Evolutionary conservation across 2,888 invertebrate genomes (phyloP).

Genomic region (Trilocha varians): DNA sequence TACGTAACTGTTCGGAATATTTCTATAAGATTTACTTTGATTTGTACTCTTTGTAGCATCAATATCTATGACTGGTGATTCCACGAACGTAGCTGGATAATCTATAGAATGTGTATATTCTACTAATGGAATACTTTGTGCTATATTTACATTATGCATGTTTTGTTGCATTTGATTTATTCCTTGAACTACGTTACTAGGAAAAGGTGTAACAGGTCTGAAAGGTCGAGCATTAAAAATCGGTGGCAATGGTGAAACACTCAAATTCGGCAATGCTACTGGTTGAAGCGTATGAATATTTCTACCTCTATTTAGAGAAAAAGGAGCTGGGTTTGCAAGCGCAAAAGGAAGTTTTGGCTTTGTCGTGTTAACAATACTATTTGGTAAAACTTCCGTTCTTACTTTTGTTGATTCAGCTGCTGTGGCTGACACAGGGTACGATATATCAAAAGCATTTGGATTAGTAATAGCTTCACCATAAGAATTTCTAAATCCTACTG

Average conservation of each 20-base stretch:
- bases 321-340: constrained; percentile 58
- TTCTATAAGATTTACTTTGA: constrained; percentile 52
- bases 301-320: constrained; percentile 55
- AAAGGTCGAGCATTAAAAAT: constrained; percentile 77
- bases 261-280: constrained; percentile 78
- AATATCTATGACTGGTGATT: constrained; percentile 79
- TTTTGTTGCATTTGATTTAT: constrained; percentile 41
- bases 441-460: constrained; percentile 39
- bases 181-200: constrained; percentile 35
- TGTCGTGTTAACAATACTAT: constrained; percentile 23
- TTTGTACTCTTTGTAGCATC: constrained; percentile 43
- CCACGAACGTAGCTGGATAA: constrained; percentile 80
- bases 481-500: constrained; percentile 55
- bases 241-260: constrained; percentile 74
- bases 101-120: constrained; percentile 81
- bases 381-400: constrained; percentile 50
- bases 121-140: constrained; percentile 78
- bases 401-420: constrained; percentile 59
- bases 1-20: constrained; percentile 49
- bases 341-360: constrained; percentile 45
- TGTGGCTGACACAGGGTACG: constrained; percentile 49
- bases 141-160: constrained; percentile 62
- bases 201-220: constrained; percentile 36
- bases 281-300: constrained; percentile 69
- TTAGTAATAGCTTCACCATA: constrained; percentile 58